phyloP scores from a whole-genome alignment of 1,140 invertebrate genomes.

The Diuraphis noxia region DNA sequence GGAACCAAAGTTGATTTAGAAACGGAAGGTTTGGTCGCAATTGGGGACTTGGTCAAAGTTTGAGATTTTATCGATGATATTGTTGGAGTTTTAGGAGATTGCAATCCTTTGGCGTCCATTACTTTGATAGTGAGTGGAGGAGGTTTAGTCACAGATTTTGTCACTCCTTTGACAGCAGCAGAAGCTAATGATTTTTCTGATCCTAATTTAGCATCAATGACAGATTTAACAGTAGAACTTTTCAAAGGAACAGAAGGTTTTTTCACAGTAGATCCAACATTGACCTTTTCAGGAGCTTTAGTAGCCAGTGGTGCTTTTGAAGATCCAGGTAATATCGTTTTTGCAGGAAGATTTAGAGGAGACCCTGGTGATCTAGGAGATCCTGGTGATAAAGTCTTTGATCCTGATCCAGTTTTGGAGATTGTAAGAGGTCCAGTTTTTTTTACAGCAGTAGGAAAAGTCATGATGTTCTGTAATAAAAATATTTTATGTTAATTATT shows the following conservation, averaged over 20 bases:
- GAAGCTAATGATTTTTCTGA: not conserved
- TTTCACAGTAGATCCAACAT: not conserved
- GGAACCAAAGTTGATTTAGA: conserved; percentile 12
- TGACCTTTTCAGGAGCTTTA: not conserved
- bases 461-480: conserved; percentile 46
- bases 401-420: conserved; percentile 43
- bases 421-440: conserved; percentile 23
- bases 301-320: not conserved
- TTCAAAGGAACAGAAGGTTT: conserved; percentile 6
- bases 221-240: not conserved
- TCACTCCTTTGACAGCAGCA: not conserved
- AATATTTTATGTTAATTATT: not conserved
- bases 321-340: not conserved
- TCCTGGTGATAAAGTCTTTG: conserved; percentile 20
- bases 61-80: not conserved
- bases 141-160: conserved; percentile 2
- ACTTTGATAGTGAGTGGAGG: conserved; percentile 33
- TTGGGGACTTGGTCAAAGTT: not conserved
- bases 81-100: conserved; percentile 42
- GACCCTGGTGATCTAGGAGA: conserved; percentile 21
- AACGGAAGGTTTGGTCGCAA: not conserved
- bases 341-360: not conserved
- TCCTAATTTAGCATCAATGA: conserved; percentile 20
- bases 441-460: conserved; percentile 5
- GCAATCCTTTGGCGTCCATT: conserved; percentile 2